phyloP scores from a whole-genome alignment of 2,888 invertebrate species.

The Selenia dentaria region DNA sequence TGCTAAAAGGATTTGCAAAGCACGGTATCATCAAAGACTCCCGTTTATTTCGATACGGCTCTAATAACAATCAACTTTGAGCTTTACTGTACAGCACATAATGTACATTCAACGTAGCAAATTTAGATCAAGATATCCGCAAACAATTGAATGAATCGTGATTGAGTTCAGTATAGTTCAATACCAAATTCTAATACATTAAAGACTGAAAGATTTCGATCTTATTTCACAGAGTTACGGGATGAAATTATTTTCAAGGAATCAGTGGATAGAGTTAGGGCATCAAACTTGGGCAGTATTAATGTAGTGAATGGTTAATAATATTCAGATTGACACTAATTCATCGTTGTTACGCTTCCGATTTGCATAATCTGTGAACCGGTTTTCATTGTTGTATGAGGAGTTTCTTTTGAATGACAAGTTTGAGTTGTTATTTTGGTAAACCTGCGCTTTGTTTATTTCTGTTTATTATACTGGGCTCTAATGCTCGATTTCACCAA shows the following conservation, averaged over 20 bases:
- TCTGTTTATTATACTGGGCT: too few relatives aligned
- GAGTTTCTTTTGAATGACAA: slow-evolving; percentile 3
- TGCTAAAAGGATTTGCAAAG: slow-evolving; percentile 53
- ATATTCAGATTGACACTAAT: slow-evolving; percentile 62
- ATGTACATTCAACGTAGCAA: slow-evolving; percentile 22
- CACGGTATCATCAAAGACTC: slow-evolving; percentile 53
- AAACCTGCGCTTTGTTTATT: neutral
- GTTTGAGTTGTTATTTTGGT: slow-evolving; percentile 1
- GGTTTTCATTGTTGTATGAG: slow-evolving; percentile 46
- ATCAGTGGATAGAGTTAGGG: slow-evolving; percentile 28
- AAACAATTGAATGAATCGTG: slow-evolving; percentile 59
- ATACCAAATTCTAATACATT: slow-evolving; percentile 15
- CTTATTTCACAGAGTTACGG: slow-evolving; percentile 17
- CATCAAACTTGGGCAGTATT: slow-evolving; percentile 44
- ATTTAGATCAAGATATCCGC: slow-evolving; percentile 50
- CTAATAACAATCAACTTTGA: slow-evolving; percentile 13
- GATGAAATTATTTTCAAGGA: slow-evolving; percentile 18
- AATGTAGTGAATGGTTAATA: slow-evolving; percentile 47
- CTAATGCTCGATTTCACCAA: too few relatives aligned
- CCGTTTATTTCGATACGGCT: slow-evolving; percentile 39
- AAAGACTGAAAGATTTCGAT: slow-evolving; percentile 7
- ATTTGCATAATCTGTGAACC: slow-evolving; percentile 64
- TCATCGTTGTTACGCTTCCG: slow-evolving; percentile 60
- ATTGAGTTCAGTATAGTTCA: slow-evolving; percentile 51
- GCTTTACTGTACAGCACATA: slow-evolving; percentile 17